A percentile compares a stretch with the other conserved stretches of the same genome.
These are phyloP conservation scores for Drosophila kurseongensis DNA, from an alignment of 1,140 invertebrate genomes.

Conservation along the genomic window DNA sequence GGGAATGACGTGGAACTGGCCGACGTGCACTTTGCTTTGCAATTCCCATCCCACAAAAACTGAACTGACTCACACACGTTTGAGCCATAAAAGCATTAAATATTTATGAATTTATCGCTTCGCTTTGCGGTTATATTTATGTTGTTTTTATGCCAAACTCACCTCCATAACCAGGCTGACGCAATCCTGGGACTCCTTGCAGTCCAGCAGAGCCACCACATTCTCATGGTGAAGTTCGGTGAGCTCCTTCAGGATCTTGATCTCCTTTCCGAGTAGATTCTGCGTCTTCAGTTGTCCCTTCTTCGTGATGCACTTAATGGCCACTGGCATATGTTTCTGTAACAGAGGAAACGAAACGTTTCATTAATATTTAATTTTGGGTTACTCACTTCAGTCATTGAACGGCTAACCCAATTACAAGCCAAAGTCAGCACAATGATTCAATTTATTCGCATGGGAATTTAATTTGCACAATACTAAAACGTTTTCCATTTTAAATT, in stretches of 20 bases:
- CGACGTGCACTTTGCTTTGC: conserved; percentile 60
- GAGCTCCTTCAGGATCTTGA: conserved; percentile 99
- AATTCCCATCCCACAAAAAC: conserved; percentile 13
- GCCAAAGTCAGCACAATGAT: conserved; percentile 27
- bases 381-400: conserved; percentile 58
- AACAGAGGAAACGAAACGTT: conserved; percentile 79
- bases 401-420: conserved; percentile 40
- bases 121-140: conserved; percentile 17
- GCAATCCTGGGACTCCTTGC: conserved; percentile 97
- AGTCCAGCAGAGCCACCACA: conserved; percentile 98
- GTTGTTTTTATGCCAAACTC: conserved; percentile 66
- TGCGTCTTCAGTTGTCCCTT: conserved; percentile 98
- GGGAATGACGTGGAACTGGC: conserved; percentile 52
- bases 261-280: conserved; percentile 98
- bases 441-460: conserved; percentile 26
- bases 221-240: conserved; percentile 99
- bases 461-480: conserved; percentile 37
- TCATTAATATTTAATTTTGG: conserved; percentile 55
- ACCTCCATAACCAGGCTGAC: conserved; percentile 99
- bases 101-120: conserved; percentile 27
- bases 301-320: conserved; percentile 99
- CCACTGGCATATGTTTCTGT: conserved; percentile 95
- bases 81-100: conserved; percentile 49
- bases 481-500: conserved; percentile 4
- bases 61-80: conserved; percentile 60